Conservation (phyloP, 2,113 vertebrate genomes). For the Tachycineta bicolor region DNA sequence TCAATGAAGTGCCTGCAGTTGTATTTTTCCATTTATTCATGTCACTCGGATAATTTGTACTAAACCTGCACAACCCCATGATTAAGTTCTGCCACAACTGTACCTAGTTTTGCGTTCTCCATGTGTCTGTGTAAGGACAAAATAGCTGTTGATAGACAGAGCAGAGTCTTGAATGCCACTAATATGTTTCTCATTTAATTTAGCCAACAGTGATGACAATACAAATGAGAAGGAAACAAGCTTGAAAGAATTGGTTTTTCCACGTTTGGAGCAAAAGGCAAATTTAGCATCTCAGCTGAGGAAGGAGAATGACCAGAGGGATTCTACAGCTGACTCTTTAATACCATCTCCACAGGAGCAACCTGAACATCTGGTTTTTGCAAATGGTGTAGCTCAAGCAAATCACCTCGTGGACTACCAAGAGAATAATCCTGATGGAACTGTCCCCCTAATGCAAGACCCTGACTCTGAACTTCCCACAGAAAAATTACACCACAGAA, state of each 20-base stretch:
- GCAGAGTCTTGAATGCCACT: neutral
- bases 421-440: conserved; percentile 10
- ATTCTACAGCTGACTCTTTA: neutral
- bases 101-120: conserved; percentile 83
- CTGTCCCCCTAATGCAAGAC: neutral
- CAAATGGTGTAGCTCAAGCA: neutral
- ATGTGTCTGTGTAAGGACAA: conserved; percentile 88
- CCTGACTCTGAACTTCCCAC: neutral
- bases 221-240: conserved; percentile 18
- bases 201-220: conserved; percentile 55
- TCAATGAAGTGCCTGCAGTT: conserved; percentile 69
- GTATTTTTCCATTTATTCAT: conserved; percentile 77
- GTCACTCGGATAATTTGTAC: conserved; percentile 74
- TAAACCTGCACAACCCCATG: conserved; percentile 78
- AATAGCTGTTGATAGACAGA: conserved; percentile 19
- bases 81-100: conserved; percentile 80
- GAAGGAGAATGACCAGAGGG: conserved; percentile 4
- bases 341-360: conserved; percentile 15
- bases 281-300: conserved; percentile 10
- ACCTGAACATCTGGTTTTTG: neutral
- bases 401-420: neutral
- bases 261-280: conserved; percentile 24
- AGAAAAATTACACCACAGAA: neutral
- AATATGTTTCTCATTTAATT: conserved; percentile 60
- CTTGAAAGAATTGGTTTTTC: conserved; percentile 24